These are phyloP conservation scores for Pitta sordida DNA, from an alignment of 2,113 vertebrate genomes.

Conservation along the genomic window DNA sequence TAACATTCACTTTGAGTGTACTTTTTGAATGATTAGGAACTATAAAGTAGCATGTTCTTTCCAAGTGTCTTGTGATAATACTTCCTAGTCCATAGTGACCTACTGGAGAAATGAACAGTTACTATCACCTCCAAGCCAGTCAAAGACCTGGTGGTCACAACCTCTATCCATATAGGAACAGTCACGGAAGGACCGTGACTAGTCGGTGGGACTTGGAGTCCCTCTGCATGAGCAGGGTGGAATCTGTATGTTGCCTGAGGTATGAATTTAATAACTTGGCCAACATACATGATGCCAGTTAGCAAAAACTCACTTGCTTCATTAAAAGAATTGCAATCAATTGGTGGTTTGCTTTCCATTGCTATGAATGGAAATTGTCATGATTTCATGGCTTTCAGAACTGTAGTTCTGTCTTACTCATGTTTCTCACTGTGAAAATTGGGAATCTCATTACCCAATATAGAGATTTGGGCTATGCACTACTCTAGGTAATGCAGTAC, in stretches of 20 bases:
- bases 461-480: neutral
- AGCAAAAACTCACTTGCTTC: neutral
- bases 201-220: neutral
- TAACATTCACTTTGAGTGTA: neutral
- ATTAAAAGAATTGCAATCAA: neutral
- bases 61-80: neutral
- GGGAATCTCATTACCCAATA: accelerated
- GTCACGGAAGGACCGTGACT: neutral
- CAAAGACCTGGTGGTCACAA: neutral
- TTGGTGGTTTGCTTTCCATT: neutral
- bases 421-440: neutral
- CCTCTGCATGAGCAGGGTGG: accelerated
- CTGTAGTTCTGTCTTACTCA: neutral
- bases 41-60: neutral
- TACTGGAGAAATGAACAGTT: neutral
- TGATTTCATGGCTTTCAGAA: neutral
- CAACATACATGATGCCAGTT: neutral
- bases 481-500: neutral
- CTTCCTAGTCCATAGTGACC: neutral
- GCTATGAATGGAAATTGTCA: neutral
- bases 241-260: neutral
- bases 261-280: neutral
- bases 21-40: neutral
- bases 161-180: neutral
- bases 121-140: neutral